These are phyloP conservation scores for Eulithis prunata DNA, from an alignment of 2,888 invertebrate species.

Conservation along the genomic window DNA sequence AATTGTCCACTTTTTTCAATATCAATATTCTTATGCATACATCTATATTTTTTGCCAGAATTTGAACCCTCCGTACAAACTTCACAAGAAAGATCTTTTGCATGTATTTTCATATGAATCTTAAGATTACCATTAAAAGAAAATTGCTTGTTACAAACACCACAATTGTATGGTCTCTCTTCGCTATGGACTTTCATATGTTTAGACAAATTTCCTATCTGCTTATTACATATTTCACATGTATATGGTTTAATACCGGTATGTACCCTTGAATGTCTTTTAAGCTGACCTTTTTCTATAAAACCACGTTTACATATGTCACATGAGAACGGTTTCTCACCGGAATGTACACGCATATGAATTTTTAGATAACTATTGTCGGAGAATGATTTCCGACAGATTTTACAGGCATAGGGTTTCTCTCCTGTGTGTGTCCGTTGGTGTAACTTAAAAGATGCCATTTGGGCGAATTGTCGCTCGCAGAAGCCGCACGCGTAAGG, in stretches of 20 bases:
- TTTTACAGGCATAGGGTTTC: slow-evolving; percentile 64
- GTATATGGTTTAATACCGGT: slow-evolving; percentile 72
- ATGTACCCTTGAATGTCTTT: slow-evolving; percentile 69
- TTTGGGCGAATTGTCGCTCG: slow-evolving; percentile 69
- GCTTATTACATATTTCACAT: slow-evolving; percentile 75
- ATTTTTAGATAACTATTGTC: slow-evolving; percentile 77
- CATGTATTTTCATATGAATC: slow-evolving; percentile 63
- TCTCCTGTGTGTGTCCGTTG: slow-evolving; percentile 74
- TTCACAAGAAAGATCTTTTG: slow-evolving; percentile 57
- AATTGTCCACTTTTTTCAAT: too few species aligned
- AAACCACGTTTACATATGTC: slow-evolving; percentile 70
- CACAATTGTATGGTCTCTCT: slow-evolving; percentile 59
- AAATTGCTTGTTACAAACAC: slow-evolving; percentile 65
- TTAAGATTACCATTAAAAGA: slow-evolving; percentile 61
- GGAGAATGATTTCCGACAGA: slow-evolving; percentile 73
- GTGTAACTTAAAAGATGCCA: slow-evolving; percentile 74
- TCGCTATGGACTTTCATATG: slow-evolving; percentile 72
- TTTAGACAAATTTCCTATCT: slow-evolving; percentile 71
- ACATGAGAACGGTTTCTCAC: slow-evolving; percentile 69
- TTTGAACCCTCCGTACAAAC: slow-evolving; percentile 55
- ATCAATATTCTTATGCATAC: slow-evolving; percentile 34
- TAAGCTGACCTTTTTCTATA: slow-evolving; percentile 69
- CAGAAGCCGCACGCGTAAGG: slow-evolving; percentile 73
- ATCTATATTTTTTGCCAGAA: slow-evolving; percentile 59
- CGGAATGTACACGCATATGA: slow-evolving; percentile 74